phyloP scores from a whole-genome alignment of 1,140 invertebrate genomes.

The Papilio helenus region DNA sequence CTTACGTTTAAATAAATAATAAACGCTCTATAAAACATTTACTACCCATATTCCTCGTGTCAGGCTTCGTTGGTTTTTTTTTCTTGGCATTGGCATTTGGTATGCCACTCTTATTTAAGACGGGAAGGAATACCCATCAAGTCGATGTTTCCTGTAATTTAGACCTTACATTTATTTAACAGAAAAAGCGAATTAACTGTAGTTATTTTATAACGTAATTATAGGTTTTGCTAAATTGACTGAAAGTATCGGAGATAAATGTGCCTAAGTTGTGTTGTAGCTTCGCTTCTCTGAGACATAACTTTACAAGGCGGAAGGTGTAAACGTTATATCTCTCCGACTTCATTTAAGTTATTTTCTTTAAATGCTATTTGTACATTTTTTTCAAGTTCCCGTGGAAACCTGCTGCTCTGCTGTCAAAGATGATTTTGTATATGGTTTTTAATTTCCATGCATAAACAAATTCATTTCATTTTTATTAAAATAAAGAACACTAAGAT shows the following conservation, averaged over 20 bases:
- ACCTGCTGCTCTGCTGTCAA: not conserved
- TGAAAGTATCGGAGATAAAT: not conserved
- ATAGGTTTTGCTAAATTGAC: not conserved
- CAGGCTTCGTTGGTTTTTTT: constrained; percentile 32
- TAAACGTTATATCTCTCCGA: not conserved
- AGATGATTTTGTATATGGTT: too few species aligned
- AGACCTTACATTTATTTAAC: not conserved
- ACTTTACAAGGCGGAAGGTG: not conserved
- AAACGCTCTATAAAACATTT: not conserved
- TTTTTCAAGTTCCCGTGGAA: not conserved
- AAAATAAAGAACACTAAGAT: not conserved
- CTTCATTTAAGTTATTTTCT: not conserved
- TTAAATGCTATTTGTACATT: not conserved
- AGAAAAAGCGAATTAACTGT: constrained; percentile 3
- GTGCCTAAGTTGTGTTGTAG: not conserved
- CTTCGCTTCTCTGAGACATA: not conserved
- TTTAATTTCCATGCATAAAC: too few species aligned
- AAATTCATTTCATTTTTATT: not conserved
- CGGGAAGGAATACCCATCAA: constrained; percentile 16
- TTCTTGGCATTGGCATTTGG: constrained; percentile 12
- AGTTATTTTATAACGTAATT: not conserved
- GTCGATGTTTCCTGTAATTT: constrained; percentile 20
- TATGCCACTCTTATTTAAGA: constrained; percentile 23
- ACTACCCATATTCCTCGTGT: constrained; percentile 2
- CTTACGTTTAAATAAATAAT: not conserved